Conservation (phyloP, 2,888 invertebrate genomes). For the Polia nebulosa region DNA sequence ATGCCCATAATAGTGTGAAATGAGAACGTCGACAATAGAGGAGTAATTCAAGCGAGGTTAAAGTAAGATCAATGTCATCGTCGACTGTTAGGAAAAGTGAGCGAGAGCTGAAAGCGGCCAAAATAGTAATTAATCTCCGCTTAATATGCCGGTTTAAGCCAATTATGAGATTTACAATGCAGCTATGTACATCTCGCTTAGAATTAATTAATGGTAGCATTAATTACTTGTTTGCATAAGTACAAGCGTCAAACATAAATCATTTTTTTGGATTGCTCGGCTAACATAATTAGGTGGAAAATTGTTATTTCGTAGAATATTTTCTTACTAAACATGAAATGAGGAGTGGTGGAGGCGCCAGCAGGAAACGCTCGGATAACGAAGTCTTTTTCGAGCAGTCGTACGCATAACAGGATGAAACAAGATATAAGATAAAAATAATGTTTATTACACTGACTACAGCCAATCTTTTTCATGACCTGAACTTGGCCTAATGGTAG, state of each 20-base stretch:
- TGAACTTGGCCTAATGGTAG: no score
- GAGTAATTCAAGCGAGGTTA: constrained; percentile 32
- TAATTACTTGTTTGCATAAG: constrained; percentile 50
- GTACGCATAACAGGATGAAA: constrained; percentile 11
- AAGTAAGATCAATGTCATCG: constrained; percentile 46
- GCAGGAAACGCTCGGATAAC: constrained; percentile 33
- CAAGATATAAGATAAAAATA: constrained; percentile 6
- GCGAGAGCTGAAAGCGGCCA: constrained; percentile 44
- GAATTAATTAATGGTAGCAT: constrained; percentile 46
- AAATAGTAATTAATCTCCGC: constrained; percentile 61
- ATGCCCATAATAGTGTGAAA: constrained; percentile 23
- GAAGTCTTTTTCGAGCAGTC: constrained; percentile 18
- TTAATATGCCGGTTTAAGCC: constrained; percentile 47
- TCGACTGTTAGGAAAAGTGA: constrained; percentile 48
- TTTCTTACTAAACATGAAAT: constrained; percentile 40
- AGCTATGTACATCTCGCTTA: constrained; percentile 46
- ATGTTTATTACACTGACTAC: constrained; percentile 9
- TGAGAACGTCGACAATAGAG: constrained; percentile 53
- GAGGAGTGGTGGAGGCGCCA: constrained; percentile 22
- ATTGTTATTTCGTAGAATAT: constrained; percentile 29
- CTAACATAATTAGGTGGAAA: constrained; percentile 32
- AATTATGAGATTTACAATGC: constrained; percentile 50
- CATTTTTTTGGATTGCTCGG: constrained; percentile 14
- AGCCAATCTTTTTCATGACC: neutral
- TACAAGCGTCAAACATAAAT: constrained; percentile 26